Conservation (phyloP, 2,888 invertebrate species). For the Diloba caeruleocephala region DNA sequence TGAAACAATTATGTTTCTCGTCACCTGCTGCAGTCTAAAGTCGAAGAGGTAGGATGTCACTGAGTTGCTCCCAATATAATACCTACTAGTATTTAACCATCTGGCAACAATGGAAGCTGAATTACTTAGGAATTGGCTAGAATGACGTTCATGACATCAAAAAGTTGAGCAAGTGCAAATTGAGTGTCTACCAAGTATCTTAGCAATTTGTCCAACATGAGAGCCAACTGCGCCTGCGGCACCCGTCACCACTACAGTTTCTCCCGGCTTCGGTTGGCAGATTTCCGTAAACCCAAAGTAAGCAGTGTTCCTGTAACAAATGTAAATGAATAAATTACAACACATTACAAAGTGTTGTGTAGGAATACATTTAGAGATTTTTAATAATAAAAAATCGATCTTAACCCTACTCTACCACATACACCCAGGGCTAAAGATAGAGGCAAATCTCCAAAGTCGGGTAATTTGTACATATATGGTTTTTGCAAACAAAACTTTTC, state of each 20-base stretch:
- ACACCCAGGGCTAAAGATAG: slow-evolving; percentile 89
- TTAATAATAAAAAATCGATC: not conserved
- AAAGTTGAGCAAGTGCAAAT: too few relatives aligned
- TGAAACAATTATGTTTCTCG: too few relatives aligned
- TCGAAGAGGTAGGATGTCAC: too few relatives aligned
- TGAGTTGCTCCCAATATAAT: too few relatives aligned
- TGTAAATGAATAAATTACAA: slow-evolving; percentile 1
- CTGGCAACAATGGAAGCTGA: too few relatives aligned
- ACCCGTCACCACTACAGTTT: slow-evolving; percentile 91
- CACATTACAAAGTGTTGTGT: too few relatives aligned
- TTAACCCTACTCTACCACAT: slow-evolving; percentile 91
- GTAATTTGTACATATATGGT: slow-evolving; percentile 77
- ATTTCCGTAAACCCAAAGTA: slow-evolving; percentile 92
- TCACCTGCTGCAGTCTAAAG: too few relatives aligned
- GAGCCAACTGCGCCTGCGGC: slow-evolving; percentile 94
- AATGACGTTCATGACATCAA: too few relatives aligned
- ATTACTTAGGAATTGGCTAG: too few relatives aligned
- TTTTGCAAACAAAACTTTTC: slow-evolving; percentile 64
- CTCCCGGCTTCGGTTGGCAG: slow-evolving; percentile 91
- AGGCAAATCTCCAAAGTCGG: slow-evolving; percentile 89
- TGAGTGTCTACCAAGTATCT: slow-evolving; percentile 86
- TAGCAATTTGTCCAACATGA: slow-evolving; percentile 93
- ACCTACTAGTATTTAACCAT: too few relatives aligned
- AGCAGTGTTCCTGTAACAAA: slow-evolving; percentile 89
- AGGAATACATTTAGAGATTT: not conserved